These are phyloP conservation scores for Helogale parvula DNA, from an alignment of 2,113 vertebrate genomes.

Conservation along the genomic window DNA sequence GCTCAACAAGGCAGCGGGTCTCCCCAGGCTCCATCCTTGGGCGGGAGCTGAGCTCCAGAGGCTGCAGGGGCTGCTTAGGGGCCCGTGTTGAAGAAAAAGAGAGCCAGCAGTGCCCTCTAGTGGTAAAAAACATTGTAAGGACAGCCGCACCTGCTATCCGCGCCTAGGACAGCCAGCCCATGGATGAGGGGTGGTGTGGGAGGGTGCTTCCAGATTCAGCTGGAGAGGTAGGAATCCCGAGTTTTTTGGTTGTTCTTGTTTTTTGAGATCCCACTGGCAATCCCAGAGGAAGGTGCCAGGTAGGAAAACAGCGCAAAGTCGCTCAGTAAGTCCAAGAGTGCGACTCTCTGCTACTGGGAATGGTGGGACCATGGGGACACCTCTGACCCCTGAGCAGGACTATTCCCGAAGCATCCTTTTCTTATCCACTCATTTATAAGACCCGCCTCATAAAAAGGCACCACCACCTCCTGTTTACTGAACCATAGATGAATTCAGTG, in stretches of 20 bases:
- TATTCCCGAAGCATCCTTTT: not conserved
- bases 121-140: not conserved
- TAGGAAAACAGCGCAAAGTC: not conserved
- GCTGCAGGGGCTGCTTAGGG: not conserved
- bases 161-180: not conserved
- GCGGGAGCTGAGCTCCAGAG: not conserved
- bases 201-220: not conserved
- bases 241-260: no score
- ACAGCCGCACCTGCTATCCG: not conserved
- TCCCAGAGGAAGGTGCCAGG: not conserved
- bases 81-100: not conserved
- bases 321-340: not conserved
- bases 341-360: not conserved
- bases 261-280: not conserved
- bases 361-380: no score
- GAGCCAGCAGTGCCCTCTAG: slow-evolving; percentile 50
- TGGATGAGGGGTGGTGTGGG: rapidly evolving
- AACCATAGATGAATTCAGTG: not conserved
- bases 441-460: not conserved
- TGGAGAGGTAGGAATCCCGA: not conserved
- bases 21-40: rapidly evolving
- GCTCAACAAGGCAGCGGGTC: not conserved
- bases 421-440: not conserved
- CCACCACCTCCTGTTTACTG: not conserved
- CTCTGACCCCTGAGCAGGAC: not conserved